phyloP scores from a whole-genome alignment of 2,113 vertebrate species.

The Dicerorhinus sumatrensis region DNA sequence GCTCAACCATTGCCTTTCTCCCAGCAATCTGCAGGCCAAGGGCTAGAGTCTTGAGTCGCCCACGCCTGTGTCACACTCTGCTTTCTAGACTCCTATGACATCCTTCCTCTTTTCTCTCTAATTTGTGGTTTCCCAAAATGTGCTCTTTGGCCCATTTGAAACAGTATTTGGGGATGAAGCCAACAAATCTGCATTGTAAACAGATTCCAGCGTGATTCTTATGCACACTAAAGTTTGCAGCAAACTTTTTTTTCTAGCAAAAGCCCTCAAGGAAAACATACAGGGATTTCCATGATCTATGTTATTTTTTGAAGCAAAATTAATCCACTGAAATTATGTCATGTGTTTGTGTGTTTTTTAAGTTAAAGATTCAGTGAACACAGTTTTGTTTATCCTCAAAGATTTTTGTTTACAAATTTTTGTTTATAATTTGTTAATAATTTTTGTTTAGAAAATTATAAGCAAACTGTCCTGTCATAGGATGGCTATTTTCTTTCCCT shows the following conservation, averaged over 20 bases:
- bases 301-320: background rate
- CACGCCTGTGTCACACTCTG: background rate
- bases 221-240: background rate
- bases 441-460: background rate
- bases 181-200: background rate
- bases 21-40: background rate
- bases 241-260: background rate
- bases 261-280: background rate
- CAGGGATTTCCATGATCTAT: background rate
- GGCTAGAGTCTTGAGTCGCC: too few species aligned
- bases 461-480: too few species aligned
- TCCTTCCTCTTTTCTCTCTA: background rate
- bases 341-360: background rate
- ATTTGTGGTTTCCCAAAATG: background rate
- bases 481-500: background rate
- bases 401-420: background rate
- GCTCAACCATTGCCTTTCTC: background rate
- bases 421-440: background rate
- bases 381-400: background rate
- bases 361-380: background rate
- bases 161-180: background rate
- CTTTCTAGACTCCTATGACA: background rate
- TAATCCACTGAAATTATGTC: background rate
- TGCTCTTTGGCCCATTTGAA: background rate
- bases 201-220: background rate